Base-by-base conservation (phyloP, 2,113 vertebrate genomes). In the Turdus rufiventris region DNA sequence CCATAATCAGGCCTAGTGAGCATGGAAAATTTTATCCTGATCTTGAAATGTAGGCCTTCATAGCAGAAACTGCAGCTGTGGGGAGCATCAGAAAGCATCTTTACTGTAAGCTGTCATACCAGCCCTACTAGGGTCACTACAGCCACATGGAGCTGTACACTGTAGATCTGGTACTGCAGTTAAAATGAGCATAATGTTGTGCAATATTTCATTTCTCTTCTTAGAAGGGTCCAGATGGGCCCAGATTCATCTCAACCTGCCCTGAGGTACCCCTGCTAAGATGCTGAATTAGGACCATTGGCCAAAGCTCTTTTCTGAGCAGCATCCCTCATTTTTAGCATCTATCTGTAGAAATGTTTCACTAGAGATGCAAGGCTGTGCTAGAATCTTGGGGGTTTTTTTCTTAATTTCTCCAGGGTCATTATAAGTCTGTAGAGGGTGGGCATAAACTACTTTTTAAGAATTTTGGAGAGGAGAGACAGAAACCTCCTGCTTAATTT, bases 401-500 rank as follows among this genome's bases (percentile, higher is more conserved):
- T 87, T 56, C 34, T 71, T 50, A 61, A 28, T 68, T 78, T 81
- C 18, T 45, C 23, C 43, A 63, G 36, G 6, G 13, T 77, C 0
- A 3, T 73, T 87, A 2, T 34, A 78, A 43, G 8, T 14, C 8
- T 47, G 16, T 25, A 71, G 38, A 67, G 31, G 14, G 21, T 62
- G 18, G 25, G 16, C 56, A 66, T 20, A 65, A 34, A n/a, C 24
- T 72, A 36, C 28, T 43, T 56, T 43, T 36, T 6, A 8, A 57
- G 40, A 66, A 48, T 10, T 6, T 91, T 71, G 0, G 0, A 8
- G 7, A 15, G 8, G 17, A 53, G 13, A 81, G 40, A 72, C 8
- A 47, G 40, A 16, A 31, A 56, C 19, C 29, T 92, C 20, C 29
- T 40, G 18, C 10, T 78, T 81, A 31, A 58, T 28, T 73, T 57